Evolutionary conservation across 2,113 vertebrate genomes (phyloP).

Genomic region (Clarias macrocephalus): DNA sequence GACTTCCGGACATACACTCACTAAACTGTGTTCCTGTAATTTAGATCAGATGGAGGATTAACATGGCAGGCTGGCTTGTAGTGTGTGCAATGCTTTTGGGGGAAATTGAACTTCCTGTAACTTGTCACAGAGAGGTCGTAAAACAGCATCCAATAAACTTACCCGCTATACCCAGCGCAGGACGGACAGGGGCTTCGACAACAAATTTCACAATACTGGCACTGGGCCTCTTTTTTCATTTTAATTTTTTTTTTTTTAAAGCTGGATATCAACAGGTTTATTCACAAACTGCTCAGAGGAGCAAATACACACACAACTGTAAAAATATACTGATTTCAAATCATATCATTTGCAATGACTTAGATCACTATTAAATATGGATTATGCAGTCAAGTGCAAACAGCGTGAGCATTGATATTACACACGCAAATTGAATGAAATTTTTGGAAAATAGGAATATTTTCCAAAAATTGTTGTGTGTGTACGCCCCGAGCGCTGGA

Average conservation of each 20-base stretch:
- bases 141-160: slow-evolving; percentile 72
- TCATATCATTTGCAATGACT: not conserved
- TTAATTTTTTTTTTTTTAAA: not conserved
- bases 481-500: not conserved
- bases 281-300: not conserved
- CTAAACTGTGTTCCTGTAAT: slow-evolving; percentile 60
- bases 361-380: not conserved
- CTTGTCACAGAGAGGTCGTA: slow-evolving; percentile 66
- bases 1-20: slow-evolving; percentile 60
- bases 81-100: slow-evolving; percentile 62
- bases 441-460: too few relatives aligned
- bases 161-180: slow-evolving; percentile 57
- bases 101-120: slow-evolving; percentile 76
- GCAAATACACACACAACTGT: not conserved
- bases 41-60: slow-evolving; percentile 75
- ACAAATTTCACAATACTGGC: slow-evolving; percentile 14
- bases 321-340: not conserved
- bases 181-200: slow-evolving; percentile 51
- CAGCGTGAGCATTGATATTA: not conserved
- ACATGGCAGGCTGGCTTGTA: slow-evolving; percentile 61
- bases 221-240: not conserved
- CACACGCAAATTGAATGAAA: not conserved
- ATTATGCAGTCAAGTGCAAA: not conserved
- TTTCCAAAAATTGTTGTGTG: too few relatives aligned
- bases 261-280: not conserved